Percentiles rank a stretch among this genome's conserved stretches.
These are phyloP conservation scores for Hystrix brachyura DNA, from an alignment of 2,113 vertebrate genomes.

Conservation along the genomic window DNA sequence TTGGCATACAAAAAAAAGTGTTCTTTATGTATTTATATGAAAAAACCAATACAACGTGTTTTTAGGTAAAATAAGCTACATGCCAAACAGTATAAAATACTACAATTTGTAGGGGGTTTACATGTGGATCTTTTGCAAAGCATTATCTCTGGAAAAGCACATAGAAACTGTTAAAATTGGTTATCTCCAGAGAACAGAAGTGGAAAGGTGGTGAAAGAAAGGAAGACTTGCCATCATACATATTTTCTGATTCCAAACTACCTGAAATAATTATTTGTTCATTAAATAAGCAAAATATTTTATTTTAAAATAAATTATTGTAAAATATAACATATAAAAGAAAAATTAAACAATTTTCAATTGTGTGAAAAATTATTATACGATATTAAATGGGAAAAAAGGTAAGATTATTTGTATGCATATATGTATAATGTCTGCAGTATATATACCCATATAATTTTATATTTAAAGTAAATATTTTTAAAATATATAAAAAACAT, in stretches of 20 bases:
- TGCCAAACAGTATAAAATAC: slow-evolving; percentile 39
- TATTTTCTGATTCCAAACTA: background rate
- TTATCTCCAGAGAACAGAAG: background rate
- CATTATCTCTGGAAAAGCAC: background rate
- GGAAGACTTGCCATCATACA: background rate
- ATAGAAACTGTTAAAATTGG: background rate
- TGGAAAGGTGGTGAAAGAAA: background rate
- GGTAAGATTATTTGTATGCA: background rate
- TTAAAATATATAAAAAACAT: background rate
- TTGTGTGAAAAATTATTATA: background rate
- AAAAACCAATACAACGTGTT: background rate
- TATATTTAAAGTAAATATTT: background rate
- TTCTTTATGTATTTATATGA: slow-evolving; percentile 18
- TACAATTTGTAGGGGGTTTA: background rate
- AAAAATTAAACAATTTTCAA: slow-evolving; percentile 34
- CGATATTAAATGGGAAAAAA: background rate
- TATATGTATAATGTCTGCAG: background rate
- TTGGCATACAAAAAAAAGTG: background rate
- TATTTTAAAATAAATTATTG: background rate
- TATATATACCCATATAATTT: background rate
- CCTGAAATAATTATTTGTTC: background rate
- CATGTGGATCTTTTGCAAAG: background rate
- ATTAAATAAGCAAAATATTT: slow-evolving; percentile 38
- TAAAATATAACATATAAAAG: background rate
- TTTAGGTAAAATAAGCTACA: slow-evolving; percentile 40